These are phyloP conservation scores for Melanotaenia pygmaea DNA, from an alignment of 2,797 vertebrate genomes.

Conservation along the genomic window DNA sequence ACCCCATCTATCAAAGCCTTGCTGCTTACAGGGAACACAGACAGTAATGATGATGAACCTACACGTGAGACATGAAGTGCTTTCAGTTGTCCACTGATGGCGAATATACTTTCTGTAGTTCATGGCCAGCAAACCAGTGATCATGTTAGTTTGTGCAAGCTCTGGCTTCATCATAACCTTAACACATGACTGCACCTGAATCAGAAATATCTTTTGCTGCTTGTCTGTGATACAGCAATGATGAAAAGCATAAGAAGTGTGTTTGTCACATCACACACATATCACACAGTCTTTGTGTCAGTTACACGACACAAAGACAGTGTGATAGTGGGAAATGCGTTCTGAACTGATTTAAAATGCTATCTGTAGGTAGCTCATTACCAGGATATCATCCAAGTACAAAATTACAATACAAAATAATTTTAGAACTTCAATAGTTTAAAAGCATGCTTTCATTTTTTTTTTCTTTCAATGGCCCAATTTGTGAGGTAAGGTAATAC, in stretches of 20 bases:
- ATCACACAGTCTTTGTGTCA: background rate
- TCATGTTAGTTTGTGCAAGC: slow-evolving; percentile 15
- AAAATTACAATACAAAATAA: no score
- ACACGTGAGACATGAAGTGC: slow-evolving; percentile 19
- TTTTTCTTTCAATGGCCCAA: no score
- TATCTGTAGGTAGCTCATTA: no score
- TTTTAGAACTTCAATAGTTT: no score
- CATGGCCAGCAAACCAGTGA: slow-evolving; percentile 25
- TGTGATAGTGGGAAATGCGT: background rate
- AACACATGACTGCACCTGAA: background rate
- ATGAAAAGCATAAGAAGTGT: slow-evolving; percentile 44
- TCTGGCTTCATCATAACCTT: background rate
- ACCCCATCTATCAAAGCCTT: slow-evolving; percentile 36
- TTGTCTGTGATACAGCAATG: slow-evolving; percentile 5
- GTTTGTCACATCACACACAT: background rate
- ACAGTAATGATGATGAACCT: slow-evolving; percentile 39
- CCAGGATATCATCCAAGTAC: no score
- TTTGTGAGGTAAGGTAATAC: no score
- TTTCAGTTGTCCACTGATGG: slow-evolving; percentile 46
- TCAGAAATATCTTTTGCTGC: background rate
- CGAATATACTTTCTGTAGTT: slow-evolving; percentile 29
- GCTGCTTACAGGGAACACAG: slow-evolving; percentile 7
- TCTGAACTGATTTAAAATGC: background rate
- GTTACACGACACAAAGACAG: background rate
- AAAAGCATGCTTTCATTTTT: no score